These are phyloP conservation scores for Agapornis roseicollis DNA, from an alignment of 2,113 vertebrate species.

Conservation along the genomic window DNA sequence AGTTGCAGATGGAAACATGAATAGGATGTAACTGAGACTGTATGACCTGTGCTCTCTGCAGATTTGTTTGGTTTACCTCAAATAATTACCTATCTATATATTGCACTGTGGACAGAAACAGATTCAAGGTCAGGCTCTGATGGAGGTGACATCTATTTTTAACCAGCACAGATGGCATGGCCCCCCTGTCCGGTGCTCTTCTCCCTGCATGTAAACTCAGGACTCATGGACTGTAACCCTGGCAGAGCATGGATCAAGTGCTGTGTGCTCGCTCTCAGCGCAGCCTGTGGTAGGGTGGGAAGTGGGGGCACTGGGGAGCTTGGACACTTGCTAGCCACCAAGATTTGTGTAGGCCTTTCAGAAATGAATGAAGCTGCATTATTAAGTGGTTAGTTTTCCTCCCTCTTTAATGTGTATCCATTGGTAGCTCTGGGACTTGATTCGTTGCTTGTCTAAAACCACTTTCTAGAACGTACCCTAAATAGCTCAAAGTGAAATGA, in stretches of 20 bases:
- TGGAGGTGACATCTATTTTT: conserved; percentile 21
- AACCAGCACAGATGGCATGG: neutral
- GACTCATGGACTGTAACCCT: neutral
- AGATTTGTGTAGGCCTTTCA: rapidly evolving
- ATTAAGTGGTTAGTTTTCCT: rapidly evolving
- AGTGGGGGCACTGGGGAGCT: too few relatives aligned
- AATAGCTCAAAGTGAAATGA: neutral
- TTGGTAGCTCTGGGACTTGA: neutral
- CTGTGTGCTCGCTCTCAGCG: rapidly evolving
- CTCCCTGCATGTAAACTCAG: neutral
- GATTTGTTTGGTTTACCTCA: neutral
- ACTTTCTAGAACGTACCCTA: neutral
- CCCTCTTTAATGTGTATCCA: rapidly evolving
- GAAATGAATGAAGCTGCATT: neutral
- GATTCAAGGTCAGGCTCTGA: neutral
- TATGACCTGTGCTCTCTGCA: neutral
- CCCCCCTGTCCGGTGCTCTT: neutral
- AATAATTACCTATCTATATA: neutral
- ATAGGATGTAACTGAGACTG: neutral
- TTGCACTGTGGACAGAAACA: rapidly evolving
- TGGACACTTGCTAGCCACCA: neutral
- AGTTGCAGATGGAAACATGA: neutral
- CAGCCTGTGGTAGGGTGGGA: neutral
- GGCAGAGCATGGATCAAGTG: rapidly evolving
- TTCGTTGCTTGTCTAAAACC: neutral